These are phyloP conservation scores for Drosophila dives DNA, from an alignment of 2,888 invertebrate species.

Conservation along the genomic window DNA sequence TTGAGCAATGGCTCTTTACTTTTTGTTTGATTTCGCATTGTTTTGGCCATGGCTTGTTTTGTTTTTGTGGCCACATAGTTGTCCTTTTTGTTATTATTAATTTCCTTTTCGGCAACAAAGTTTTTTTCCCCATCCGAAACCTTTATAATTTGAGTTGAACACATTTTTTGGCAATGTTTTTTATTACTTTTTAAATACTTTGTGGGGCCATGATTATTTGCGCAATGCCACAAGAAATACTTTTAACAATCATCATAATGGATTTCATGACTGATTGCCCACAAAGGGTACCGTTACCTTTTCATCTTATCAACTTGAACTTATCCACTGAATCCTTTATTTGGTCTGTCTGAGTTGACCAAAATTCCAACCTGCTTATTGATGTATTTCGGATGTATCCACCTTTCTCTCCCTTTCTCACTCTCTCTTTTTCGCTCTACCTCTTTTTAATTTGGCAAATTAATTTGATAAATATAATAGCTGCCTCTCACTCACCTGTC, in stretches of 20 bases:
- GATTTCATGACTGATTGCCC: conserved; percentile 61
- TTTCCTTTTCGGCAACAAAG: conserved; percentile 55
- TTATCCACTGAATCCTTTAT: conserved; percentile 27
- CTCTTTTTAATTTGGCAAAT: conserved; percentile 65
- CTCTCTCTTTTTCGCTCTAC: not conserved
- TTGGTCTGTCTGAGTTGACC: conserved; percentile 24
- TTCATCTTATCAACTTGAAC: conserved; percentile 51
- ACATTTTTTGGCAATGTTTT: conserved; percentile 75
- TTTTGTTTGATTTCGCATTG: conserved; percentile 55
- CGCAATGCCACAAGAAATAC: conserved; percentile 63
- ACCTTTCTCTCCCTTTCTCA: not conserved
- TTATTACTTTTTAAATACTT: conserved; percentile 82
- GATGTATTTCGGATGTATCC: conserved; percentile 1
- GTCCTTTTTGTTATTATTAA: conserved; percentile 73
- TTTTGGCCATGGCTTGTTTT: conserved; percentile 25
- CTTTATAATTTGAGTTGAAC: conserved; percentile 61
- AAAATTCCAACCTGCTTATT: conserved; percentile 45
- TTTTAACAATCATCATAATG: conserved; percentile 61
- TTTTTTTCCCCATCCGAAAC: conserved; percentile 40
- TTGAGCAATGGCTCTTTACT: conserved; percentile 66
- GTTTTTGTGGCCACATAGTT: conserved; percentile 61
- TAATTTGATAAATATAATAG: conserved; percentile 58
- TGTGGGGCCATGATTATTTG: conserved; percentile 61
- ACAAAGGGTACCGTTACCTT: conserved; percentile 44
- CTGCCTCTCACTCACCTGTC: conserved; percentile 4